Evolutionary conservation across 1,140 invertebrate species (phyloP).

Genomic region (Calosoma granatense): DNA sequence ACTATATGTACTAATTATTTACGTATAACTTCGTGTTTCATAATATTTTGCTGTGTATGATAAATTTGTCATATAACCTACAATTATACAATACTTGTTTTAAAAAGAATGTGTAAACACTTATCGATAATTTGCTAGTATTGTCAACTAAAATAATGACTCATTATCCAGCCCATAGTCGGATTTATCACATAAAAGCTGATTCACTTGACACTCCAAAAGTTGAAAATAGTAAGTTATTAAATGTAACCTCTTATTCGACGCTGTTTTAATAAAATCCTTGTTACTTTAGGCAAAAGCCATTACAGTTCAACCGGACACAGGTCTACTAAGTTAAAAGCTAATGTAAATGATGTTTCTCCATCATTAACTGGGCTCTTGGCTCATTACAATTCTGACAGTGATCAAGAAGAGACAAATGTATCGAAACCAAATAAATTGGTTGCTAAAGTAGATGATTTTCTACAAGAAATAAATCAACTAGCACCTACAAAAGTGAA

Average conservation of each 20-base stretch:
- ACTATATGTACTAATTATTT: too few species aligned
- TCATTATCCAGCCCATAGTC: not conserved
- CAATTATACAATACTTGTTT: too few species aligned
- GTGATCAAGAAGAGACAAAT: not conserved
- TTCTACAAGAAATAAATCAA: conserved; percentile 34
- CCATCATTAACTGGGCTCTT: not conserved
- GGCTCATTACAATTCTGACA: not conserved
- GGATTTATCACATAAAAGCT: not conserved
- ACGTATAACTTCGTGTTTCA: too few species aligned
- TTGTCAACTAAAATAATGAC: too few species aligned
- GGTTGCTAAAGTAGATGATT: conserved; percentile 30
- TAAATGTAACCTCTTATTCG: too few species aligned
- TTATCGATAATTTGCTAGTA: too few species aligned
- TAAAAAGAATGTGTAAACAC: too few species aligned
- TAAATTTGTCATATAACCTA: too few species aligned
- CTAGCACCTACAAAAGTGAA: conserved; percentile 23
- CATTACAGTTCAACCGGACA: not conserved
- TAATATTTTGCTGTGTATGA: too few species aligned
- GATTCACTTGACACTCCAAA: not conserved
- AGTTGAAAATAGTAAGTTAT: not conserved
- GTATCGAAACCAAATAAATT: conserved; percentile 16
- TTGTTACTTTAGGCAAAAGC: not conserved
- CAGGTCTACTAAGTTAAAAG: not conserved
- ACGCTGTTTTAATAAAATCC: not conserved
- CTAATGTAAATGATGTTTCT: not conserved